These are phyloP conservation scores for Noctua comes DNA, from an alignment of 2,888 invertebrate genomes.

Conservation along the genomic window DNA sequence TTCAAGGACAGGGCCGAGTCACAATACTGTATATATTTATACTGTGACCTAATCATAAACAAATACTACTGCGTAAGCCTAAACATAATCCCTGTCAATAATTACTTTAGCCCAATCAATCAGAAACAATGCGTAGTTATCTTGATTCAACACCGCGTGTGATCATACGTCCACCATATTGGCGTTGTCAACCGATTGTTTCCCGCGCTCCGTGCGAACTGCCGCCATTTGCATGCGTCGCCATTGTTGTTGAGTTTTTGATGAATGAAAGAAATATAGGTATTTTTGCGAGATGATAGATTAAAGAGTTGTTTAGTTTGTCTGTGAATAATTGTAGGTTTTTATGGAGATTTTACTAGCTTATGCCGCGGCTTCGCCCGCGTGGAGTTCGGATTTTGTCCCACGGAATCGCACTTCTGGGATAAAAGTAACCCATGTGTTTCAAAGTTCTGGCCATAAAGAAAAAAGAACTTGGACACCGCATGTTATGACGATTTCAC, in stretches of 20 bases:
- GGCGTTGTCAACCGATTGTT: constrained; percentile 73
- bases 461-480: too few relatives aligned
- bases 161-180: constrained; percentile 73
- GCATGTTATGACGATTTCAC: too few relatives aligned
- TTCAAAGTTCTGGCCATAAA: too few relatives aligned
- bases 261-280: constrained; percentile 62
- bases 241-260: constrained; percentile 61
- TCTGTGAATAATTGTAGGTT: background rate
- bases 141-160: constrained; percentile 67
- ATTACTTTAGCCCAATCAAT: constrained; percentile 61
- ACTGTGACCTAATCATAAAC: background rate
- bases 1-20: too few relatives aligned
- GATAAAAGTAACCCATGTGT: background rate
- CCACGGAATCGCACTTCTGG: background rate
- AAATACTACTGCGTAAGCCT: background rate
- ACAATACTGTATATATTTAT: too few relatives aligned
- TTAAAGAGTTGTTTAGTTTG: constrained; percentile 20
- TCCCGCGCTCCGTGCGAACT: constrained; percentile 71
- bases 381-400: background rate
- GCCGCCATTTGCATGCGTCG: constrained; percentile 66
- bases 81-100: constrained; percentile 48
- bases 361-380: background rate
- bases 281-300: constrained; percentile 44
- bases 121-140: constrained; percentile 60
- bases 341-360: background rate